Evolutionary conservation across 2,113 vertebrate species (phyloP).

Genomic region (Haliaeetus leucogaster): DNA sequence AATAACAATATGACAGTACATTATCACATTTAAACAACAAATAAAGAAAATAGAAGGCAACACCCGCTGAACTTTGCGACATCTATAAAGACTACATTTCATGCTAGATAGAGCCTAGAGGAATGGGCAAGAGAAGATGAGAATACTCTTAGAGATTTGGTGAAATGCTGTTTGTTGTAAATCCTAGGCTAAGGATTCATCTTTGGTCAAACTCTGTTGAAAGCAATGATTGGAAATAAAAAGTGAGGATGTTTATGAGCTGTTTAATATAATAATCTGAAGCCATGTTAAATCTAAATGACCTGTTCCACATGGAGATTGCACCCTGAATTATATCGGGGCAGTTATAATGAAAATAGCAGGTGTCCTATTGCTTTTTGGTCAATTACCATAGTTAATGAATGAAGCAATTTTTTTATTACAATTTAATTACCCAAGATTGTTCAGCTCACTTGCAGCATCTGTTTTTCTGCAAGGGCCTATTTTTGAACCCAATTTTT

Average conservation of each 20-base stretch:
- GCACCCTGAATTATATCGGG: not conserved
- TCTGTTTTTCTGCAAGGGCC: constrained; percentile 34
- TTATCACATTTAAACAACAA: not conserved
- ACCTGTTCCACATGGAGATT: not conserved
- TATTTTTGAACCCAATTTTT: not conserved
- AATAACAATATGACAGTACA: not conserved
- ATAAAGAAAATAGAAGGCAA: not conserved
- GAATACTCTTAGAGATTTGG: not conserved
- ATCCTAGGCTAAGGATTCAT: not conserved
- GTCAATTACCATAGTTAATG: constrained; percentile 52
- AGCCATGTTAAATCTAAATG: constrained; percentile 9
- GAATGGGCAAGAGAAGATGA: not conserved
- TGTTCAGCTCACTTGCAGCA: constrained; percentile 15
- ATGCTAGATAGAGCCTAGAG: not conserved
- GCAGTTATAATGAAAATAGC: constrained; percentile 43
- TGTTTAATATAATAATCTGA: constrained; percentile 28
- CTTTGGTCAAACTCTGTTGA: not conserved
- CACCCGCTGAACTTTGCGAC: not conserved
- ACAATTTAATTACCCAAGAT: constrained; percentile 38
- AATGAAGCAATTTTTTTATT: constrained; percentile 49
- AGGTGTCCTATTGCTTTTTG: constrained; percentile 34
- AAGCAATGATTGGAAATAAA: constrained; percentile 10
- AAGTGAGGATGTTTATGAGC: not conserved
- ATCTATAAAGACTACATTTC: not conserved
- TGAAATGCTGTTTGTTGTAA: not conserved